A percentile compares a stretch with the other conserved stretches of the same genome.
These are phyloP conservation scores for Sphaerodactylus townsendi DNA, from an alignment of 2,113 vertebrate genomes.

Conservation along the genomic window DNA sequence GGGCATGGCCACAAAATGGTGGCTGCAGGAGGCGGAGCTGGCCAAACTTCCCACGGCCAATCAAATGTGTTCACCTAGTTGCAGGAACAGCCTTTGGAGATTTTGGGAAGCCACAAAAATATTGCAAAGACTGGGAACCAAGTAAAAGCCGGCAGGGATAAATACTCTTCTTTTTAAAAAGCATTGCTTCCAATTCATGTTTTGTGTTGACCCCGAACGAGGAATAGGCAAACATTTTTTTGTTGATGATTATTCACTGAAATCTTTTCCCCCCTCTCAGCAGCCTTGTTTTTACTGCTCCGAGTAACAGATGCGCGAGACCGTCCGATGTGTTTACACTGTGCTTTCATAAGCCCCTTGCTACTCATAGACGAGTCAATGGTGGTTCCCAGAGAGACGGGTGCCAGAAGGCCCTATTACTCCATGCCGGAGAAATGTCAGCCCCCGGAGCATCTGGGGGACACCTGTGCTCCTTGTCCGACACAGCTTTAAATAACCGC, in stretches of 20 bases:
- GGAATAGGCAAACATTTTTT: slow-evolving; percentile 41
- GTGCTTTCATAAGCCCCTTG: neutral
- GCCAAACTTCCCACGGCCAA: too few relatives aligned
- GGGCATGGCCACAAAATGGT: too few relatives aligned
- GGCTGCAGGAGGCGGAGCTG: too few relatives aligned
- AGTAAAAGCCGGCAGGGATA: neutral
- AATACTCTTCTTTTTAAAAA: neutral
- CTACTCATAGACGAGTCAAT: neutral
- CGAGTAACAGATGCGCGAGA: neutral
- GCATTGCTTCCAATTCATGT: neutral
- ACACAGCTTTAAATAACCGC: slow-evolving; percentile 62
- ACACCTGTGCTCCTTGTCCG: slow-evolving; percentile 73
- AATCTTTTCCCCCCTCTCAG: neutral
- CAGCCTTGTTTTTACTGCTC: slow-evolving; percentile 54
- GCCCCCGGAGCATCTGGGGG: slow-evolving; percentile 69
- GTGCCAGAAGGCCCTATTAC: slow-evolving; percentile 18
- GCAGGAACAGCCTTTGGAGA: too few relatives aligned
- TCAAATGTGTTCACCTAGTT: too few relatives aligned
- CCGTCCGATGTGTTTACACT: slow-evolving; percentile 44
- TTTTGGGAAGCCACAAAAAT: too few relatives aligned
- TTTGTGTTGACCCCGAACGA: slow-evolving; percentile 14
- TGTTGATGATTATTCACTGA: slow-evolving; percentile 51
- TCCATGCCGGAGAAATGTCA: neutral
- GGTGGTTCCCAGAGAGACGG: slow-evolving; percentile 5
- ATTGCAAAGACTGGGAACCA: too few relatives aligned